These are phyloP conservation scores for Corythoichthys intestinalis DNA, from an alignment of 2,113 vertebrate species.

Conservation along the genomic window DNA sequence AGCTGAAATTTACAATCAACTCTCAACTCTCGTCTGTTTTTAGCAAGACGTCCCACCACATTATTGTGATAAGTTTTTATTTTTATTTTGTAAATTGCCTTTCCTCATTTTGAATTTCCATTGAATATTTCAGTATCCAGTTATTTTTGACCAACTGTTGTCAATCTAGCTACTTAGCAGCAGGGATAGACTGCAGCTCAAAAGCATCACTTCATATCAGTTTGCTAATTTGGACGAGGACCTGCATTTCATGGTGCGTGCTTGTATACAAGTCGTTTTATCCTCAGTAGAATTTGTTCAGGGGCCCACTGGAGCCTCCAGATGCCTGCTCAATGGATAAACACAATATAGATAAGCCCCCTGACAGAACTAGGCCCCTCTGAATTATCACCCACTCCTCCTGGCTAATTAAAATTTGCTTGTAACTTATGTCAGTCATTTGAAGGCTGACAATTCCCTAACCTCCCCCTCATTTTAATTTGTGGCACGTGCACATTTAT, in stretches of 20 bases:
- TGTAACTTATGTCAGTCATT: constrained; percentile 96
- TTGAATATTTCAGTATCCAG: not conserved
- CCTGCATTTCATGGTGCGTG: constrained; percentile 52
- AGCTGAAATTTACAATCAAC: no score
- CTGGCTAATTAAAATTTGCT: constrained; percentile 99
- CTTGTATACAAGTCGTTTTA: constrained; percentile 51
- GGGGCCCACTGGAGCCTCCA: constrained; percentile 57
- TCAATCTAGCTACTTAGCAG: not conserved
- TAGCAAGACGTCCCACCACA: not conserved
- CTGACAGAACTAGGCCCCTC: constrained; percentile 79
- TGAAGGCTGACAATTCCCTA: constrained; percentile 82
- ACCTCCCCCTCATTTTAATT: constrained; percentile 84
- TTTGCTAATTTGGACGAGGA: constrained; percentile 48
- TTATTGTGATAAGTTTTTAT: not conserved
- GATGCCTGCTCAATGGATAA: constrained; percentile 74
- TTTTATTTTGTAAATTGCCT: not conserved
- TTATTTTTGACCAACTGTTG: not conserved
- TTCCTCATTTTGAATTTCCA: not conserved
- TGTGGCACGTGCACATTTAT: constrained; percentile 90
- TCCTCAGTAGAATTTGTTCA: constrained; percentile 41
- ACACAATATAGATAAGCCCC: constrained; percentile 76
- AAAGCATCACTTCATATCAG: constrained; percentile 49
- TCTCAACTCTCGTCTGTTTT: not conserved
- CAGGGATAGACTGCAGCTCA: not conserved
- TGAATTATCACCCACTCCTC: constrained; percentile 91